phyloP scores from a whole-genome alignment of 1,140 invertebrate species.

The Eciton burchellii region DNA sequence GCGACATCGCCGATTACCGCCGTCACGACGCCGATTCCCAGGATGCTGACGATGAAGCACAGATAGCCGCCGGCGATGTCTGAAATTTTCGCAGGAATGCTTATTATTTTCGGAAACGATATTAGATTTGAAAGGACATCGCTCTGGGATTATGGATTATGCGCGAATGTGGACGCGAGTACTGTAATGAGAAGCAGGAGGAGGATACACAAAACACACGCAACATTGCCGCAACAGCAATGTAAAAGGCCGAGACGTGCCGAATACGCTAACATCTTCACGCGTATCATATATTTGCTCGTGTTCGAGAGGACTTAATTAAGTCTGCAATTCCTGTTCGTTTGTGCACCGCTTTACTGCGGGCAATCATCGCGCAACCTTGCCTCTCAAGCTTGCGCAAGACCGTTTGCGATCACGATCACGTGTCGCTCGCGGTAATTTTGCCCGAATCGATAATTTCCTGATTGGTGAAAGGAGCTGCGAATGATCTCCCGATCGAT shows the following conservation, averaged over 20 bases:
- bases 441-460: background rate
- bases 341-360: constrained; percentile 22
- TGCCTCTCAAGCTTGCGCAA: constrained; percentile 40
- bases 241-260: too few relatives aligned
- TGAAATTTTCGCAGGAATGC: constrained; percentile 80
- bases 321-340: constrained; percentile 41
- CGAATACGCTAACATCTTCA: too few relatives aligned
- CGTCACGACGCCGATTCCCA: constrained; percentile 97
- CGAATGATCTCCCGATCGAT: too few relatives aligned
- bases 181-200: too few relatives aligned
- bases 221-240: too few relatives aligned
- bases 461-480: too few relatives aligned
- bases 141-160: too few relatives aligned
- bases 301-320: constrained; percentile 66
- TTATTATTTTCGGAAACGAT: background rate
- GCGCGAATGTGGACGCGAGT: too few relatives aligned
- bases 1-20: constrained; percentile 98
- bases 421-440: background rate
- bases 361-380: constrained; percentile 38
- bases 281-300: constrained; percentile 1
- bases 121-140: too few relatives aligned
- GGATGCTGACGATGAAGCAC: constrained; percentile 96
- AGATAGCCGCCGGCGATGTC: constrained; percentile 95
- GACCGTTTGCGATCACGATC: background rate
- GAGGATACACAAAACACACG: too few relatives aligned